Conservation (phyloP, 2,888 invertebrate species). For the Callinectes sapidus region DNA sequence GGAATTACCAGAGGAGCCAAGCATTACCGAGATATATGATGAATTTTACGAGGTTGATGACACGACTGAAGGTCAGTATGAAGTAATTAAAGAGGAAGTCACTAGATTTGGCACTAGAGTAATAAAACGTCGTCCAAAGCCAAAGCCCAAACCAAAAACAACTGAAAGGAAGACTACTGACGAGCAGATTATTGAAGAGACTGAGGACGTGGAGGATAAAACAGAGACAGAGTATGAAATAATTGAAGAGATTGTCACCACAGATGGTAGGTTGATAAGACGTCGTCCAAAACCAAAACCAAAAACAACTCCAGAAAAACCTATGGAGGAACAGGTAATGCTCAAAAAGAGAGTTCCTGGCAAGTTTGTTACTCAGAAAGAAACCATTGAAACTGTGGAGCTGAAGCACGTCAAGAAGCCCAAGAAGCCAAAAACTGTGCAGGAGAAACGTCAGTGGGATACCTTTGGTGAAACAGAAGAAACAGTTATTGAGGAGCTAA, state of each 20-base stretch:
- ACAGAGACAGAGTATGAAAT: not conserved
- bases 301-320: constrained; percentile 28
- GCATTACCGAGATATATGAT: not conserved
- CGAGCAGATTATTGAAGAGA: constrained; percentile 25
- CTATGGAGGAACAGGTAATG: constrained; percentile 32
- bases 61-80: not conserved
- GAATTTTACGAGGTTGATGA: not conserved
- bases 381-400: constrained; percentile 61
- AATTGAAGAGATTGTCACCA: constrained; percentile 2
- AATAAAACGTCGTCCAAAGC: not conserved
- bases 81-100: not conserved
- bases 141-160: constrained; percentile 42
- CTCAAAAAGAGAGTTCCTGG: constrained; percentile 57
- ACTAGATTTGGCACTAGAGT: not conserved
- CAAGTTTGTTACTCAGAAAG: constrained; percentile 50
- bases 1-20: not conserved
- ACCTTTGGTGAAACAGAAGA: constrained; percentile 53
- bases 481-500: constrained; percentile 44
- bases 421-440: constrained; percentile 41
- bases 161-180: constrained; percentile 41
- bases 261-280: not conserved
- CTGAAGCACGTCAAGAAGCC: constrained; percentile 59
- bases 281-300: constrained; percentile 38
- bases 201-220: not conserved
- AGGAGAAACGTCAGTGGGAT: constrained; percentile 60